Base-by-base conservation (phyloP, 1,140 invertebrate species). In the Conopomorpha cramerella region DNA sequence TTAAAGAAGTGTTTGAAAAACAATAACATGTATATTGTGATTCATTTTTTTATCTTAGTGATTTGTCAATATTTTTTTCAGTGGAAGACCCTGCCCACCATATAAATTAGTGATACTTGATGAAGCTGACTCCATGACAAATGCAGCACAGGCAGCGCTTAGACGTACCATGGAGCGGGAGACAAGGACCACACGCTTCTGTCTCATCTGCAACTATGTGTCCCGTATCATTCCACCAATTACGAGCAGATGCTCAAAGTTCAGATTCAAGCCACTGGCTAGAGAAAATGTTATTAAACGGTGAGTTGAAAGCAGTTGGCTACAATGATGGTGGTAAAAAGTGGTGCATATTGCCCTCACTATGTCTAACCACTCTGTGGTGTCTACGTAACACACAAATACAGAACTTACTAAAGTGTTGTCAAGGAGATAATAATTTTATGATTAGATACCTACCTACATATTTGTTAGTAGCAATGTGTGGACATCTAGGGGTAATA, bases 91-190 rank as follows among this genome's bases (percentile, higher is more conserved):
- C 19, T 96, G 92, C 81, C 94, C 95, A 14, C 86, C 93, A 4
- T 96, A 97, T 55, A 99, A 99, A 77, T 89, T 99, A 33, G 85
- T 99, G 1, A 97, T 99, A 41, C 78, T 99, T 27, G 98, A 99
- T 78, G 98, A 99, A 81, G 97, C 97, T 1, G 98, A 99, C 64
- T 96, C 95, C 1, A 99, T 99, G 98, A 99, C 97, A 0, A 81
- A 81, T 49, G 89, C 89, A n/a, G 92, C 92, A 2, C 92, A 98
- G 71, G 89, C 95, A 14, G 96, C 97, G 0, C 77, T 99, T 4
- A 84, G 98, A 49, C 84, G 98, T 46, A 99, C 94, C 8, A 99
- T 99, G 93, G 98, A 99, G 67, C 93, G 91, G 59, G 90, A 99
- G 62, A 92, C 92, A 0, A 89, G 90, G 46, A 94, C 92, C 13